Evolutionary conservation across 2,113 vertebrate species (phyloP), one percentile per base, ranked within the genome.

Genomic region (Maccullochella peelii): DNA sequence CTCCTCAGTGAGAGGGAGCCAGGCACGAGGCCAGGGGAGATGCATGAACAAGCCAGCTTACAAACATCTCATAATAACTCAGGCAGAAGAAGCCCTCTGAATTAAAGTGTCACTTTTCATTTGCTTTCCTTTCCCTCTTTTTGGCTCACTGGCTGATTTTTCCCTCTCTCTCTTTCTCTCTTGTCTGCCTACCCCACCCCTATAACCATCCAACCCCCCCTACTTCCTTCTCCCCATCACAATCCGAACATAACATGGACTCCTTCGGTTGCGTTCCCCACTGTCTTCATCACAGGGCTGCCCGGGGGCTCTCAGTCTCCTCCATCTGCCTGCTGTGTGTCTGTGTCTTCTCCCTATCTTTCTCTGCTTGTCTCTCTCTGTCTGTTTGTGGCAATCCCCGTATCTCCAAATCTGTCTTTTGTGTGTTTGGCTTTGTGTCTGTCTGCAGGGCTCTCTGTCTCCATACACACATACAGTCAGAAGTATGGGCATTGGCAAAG

Each of bases 91-190:
- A 94, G 88, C 94, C 89, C 87, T 92, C 94, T 84, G 92, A 95
- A 96, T 95, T 95, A 94, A 95, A 95, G 92, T 95, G 95, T 96
- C 95, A 95, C 94, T 95, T 95, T 94, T 96, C 94, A 95, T 96
- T 96, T 95, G 92, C 93, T 90, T 92, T 92, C 81, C 91, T 93
- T 93, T 95, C 94, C 89, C 83, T 95, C 94, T 94, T 92, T 88
- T 93, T 91, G 89, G 89, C 90, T 91, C 88, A 63, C 72, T 86
- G 84, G 88, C 81, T 92, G 87, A 86, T 87, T 86, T 77, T 30
- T 59, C 68, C 25, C 49, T 58, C 68, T 67, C 38, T 74, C 77
- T 77, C 40, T 74, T 30, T 57, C 54, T 69, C 49, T 85, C 90
- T 89, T 73, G 78, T 87, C 85, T 86, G 73, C 74, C 59, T 77